Conservation (phyloP, 2,888 invertebrate species). For the Phanerotoma sp. region DNA sequence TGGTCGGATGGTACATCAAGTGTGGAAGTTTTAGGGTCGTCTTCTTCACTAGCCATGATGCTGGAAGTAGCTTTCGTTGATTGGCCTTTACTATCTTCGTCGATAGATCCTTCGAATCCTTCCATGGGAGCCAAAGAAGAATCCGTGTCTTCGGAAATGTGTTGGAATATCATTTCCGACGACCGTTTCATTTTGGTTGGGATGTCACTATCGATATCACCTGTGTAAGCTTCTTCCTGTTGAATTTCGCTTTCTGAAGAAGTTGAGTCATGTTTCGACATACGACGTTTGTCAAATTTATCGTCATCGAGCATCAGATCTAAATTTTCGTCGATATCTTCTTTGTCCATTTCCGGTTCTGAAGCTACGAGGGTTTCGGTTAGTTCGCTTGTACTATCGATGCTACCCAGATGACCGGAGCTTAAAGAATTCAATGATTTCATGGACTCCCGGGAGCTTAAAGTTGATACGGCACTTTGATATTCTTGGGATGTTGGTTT, state of each 20-base stretch:
- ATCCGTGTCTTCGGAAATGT: constrained; percentile 59
- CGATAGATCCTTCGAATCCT: constrained; percentile 42
- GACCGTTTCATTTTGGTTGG: constrained; percentile 79
- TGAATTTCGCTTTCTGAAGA: constrained; percentile 42
- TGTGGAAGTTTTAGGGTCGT: constrained; percentile 48
- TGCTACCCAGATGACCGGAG: constrained; percentile 84
- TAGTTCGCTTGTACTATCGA: constrained; percentile 81
- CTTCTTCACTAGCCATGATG: constrained; percentile 61
- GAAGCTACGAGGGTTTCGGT: constrained; percentile 94
- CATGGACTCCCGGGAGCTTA: constrained; percentile 88
- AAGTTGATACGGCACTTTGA: constrained; percentile 81
- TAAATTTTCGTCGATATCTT: constrained; percentile 62
- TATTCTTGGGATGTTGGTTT: constrained; percentile 81
- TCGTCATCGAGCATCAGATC: constrained; percentile 57
- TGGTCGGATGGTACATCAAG: constrained; percentile 53
- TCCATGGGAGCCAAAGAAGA: constrained; percentile 49
- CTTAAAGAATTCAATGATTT: constrained; percentile 87
- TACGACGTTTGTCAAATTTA: too few relatives aligned
- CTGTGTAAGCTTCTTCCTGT: constrained; percentile 39
- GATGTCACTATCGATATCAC: constrained; percentile 59
- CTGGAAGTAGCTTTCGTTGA: constrained; percentile 60
- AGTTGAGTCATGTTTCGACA: too few relatives aligned
- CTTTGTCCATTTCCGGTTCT: constrained; percentile 69
- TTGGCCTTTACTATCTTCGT: constrained; percentile 33
- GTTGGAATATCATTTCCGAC: constrained; percentile 86